Conservation (phyloP, 2,888 invertebrate genomes). For the Diaperis boleti region DNA sequence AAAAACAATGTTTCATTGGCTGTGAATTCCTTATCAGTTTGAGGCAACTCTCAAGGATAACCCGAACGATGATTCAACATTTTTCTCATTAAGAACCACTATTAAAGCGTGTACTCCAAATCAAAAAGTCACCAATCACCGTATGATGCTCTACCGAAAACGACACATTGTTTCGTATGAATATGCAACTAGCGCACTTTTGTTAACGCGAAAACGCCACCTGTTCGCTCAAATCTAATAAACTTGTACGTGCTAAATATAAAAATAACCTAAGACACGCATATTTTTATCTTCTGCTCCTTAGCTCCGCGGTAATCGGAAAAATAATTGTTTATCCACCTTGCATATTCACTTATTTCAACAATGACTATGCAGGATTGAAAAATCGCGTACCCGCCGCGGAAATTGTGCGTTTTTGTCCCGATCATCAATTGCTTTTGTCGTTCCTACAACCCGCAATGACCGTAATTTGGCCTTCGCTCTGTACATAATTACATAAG, state of each 20-base stretch:
- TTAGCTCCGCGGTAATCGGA: conserved; percentile 18
- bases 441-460: conserved; percentile 16
- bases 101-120: conserved; percentile 29
- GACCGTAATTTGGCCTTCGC: conserved; percentile 39
- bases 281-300: conserved; percentile 47
- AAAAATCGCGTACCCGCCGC: conserved; percentile 1
- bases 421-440: neutral
- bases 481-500: conserved; percentile 37
- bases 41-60: conserved; percentile 47
- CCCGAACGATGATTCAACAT: conserved; percentile 47
- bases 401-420: conserved; percentile 23
- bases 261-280: conserved; percentile 48
- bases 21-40: conserved; percentile 46
- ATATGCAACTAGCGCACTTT: conserved; percentile 35
- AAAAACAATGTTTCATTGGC: conserved; percentile 41
- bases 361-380: conserved; percentile 20
- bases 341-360: conserved; percentile 19
- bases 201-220: conserved; percentile 36
- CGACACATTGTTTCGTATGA: conserved; percentile 22
- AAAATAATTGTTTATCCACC: conserved; percentile 31
- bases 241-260: conserved; percentile 39
- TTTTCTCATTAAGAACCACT: conserved; percentile 42
- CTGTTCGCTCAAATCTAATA: conserved; percentile 37
- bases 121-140: conserved; percentile 35
- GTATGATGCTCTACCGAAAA: conserved; percentile 15